These are phyloP conservation scores for Celastrina argiolus DNA, from an alignment of 2,888 invertebrate species.

Conservation along the genomic window DNA sequence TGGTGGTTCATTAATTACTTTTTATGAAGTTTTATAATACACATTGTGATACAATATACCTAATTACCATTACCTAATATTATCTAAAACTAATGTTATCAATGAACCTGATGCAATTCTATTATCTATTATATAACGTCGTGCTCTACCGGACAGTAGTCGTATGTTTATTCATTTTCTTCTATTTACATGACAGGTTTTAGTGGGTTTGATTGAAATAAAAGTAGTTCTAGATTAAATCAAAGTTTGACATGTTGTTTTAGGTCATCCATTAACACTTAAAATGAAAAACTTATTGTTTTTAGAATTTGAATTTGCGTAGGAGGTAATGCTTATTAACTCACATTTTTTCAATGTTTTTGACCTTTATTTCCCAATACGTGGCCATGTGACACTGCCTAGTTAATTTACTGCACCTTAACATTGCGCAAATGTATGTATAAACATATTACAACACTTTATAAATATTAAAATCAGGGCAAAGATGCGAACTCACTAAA, in stretches of 20 bases:
- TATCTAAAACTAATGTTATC: conserved; percentile 13
- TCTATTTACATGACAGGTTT: neutral
- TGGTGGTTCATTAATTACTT: neutral
- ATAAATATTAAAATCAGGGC: conserved; percentile 14
- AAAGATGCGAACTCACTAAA: conserved; percentile 3
- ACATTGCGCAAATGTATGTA: conserved; percentile 14
- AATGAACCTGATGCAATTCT: conserved; percentile 14
- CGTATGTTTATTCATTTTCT: neutral
- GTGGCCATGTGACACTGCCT: neutral
- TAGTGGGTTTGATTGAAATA: neutral
- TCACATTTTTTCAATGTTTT: neutral
- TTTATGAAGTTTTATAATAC: neutral
- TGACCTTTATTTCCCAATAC: conserved; percentile 1
- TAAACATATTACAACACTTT: conserved; percentile 10
- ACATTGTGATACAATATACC: neutral
- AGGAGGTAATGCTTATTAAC: neutral
- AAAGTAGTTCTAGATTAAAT: neutral
- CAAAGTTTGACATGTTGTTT: neutral
- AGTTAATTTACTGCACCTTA: neutral
- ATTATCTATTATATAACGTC: neutral
- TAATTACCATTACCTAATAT: conserved; percentile 12
- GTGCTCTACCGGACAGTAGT: conserved; percentile 1
- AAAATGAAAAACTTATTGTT: too few species aligned
- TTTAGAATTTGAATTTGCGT: too few species aligned
- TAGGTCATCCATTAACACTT: too few species aligned